Evolutionary conservation across 2,888 invertebrate species (phyloP), one percentile per base, ranked within the genome.

Genomic region (Tortricodes alternella): DNA sequence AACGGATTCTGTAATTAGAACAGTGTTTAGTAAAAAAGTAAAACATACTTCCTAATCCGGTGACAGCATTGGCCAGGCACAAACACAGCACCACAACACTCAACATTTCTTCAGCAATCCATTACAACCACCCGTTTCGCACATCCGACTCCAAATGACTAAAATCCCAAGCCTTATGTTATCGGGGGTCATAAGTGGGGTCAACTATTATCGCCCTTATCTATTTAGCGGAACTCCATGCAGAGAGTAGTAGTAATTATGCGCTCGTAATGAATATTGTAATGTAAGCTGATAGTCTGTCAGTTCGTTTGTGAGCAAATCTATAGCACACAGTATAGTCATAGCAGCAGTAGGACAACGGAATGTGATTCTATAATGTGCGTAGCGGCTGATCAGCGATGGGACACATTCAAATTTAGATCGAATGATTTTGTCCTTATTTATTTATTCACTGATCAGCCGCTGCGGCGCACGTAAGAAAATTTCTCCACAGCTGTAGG

Each of bases 131-230:
- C 65, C 67, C 71, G 61, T 63, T 69, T 70, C 70, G 74, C 80
- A 71, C 72, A 73, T 70, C 61, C 73, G 70, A 73, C 70, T 69
- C 68, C 68, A 77, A 87, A 83, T 88, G 84, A 85, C 74, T 67
- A 70, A 72, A 78, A 72, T 69, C 72, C 70, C 63, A 63, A 68
- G 67, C 64, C 49, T 56, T 65, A 65, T 62, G 57, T 70, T 83
- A 85, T 83, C 59, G 53, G 55, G 73, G 83, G 78, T 83, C 80
- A 68, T 64, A 70, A 63, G 74, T 59, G 71, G 78, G 88, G 85
- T 87, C 84, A 80, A 70, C 64, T 77, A 75, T 83, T 86, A 87
- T 84, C 85, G 60, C 62, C 73, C 74, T 83, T 87, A 86, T 83
- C 80, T 64, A 61, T 43, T 66, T 63, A 71, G 75, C 67, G 63